Conservation (phyloP, 2,888 invertebrate genomes). For the Nymphalis polychloros region DNA sequence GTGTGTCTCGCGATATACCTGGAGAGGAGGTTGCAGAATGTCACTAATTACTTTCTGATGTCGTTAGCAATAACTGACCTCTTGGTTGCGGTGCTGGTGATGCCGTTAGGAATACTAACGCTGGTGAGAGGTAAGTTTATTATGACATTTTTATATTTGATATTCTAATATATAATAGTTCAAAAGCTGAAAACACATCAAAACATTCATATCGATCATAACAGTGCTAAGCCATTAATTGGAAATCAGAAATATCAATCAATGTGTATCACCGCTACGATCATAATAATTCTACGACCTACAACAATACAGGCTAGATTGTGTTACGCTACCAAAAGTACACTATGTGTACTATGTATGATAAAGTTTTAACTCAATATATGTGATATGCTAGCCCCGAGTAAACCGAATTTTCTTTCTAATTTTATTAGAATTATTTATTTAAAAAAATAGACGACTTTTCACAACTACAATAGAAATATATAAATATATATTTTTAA, state of each 20-base stretch:
- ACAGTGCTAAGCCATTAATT: no score
- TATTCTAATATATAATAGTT: background rate
- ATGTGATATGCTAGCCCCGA: no score
- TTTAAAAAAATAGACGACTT: no score
- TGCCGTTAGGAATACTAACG: constrained; percentile 95
- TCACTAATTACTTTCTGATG: constrained; percentile 98
- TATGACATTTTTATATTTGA: background rate
- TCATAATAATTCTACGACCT: background rate
- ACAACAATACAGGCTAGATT: background rate
- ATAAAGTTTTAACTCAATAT: no score
- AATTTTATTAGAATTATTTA: no score
- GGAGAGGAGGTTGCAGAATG: constrained; percentile 96
- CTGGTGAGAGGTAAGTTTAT: constrained; percentile 87
- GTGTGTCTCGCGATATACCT: constrained; percentile 96
- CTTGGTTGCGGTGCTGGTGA: constrained; percentile 95
- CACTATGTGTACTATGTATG: no score
- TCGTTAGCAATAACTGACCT: constrained; percentile 97
- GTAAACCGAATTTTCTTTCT: no score
- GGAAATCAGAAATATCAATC: background rate
- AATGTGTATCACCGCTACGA: background rate
- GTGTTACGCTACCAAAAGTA: background rate
- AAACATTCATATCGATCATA: background rate
- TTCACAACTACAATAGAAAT: no score
- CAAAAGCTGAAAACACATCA: background rate
- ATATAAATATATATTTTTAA: no score